Base-by-base conservation (phyloP, 2,797 vertebrate genomes). In the Geotrypetes seraphini region DNA sequence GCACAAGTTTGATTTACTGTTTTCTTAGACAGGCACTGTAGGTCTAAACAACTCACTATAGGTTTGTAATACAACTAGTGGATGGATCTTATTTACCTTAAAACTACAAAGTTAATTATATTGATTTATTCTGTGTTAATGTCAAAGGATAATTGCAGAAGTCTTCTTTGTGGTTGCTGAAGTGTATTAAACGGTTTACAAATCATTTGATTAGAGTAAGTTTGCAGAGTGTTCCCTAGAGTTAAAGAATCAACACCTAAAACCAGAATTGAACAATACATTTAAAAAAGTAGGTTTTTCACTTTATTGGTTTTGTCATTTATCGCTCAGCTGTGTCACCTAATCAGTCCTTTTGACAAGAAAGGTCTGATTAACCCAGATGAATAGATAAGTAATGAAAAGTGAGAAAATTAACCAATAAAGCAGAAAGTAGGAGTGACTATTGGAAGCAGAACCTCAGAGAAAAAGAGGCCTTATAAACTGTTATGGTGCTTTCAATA, bases 221-320 rank as follows among this genome's bases (percentile, higher is more conserved):
- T 14, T 52, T 55, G 27, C 28, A 37, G 19, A 44, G 43, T 2
- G 24, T 33, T 68, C 46, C 42, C 49, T 32, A 34, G 25, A 55
- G 51, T 35, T 28, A 37, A 35, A 37, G 33, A 24, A 28, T 24
- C 37, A 36, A 30, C 32, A 51, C 33, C 33, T 30, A 5, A 54
- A 53, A 14, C 22, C 45, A 36, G 14, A 50, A 11, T 28, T 31
- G 52, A 57, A 46, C 25, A 47, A 39, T 13, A 33, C 5, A 14
- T n/a, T 55, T 40, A 34, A 44, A 44, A 7, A 55, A 52, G 24
- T 2, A 7, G n/a, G 34, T 17, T 25, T 44, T 59, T 52, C 36
- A 26, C 33, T 49, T 60, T 53, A 65, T 63, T 57, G 50, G 39
- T 48, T 36, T 34, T 52, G 47, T 41, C 51, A 60, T 39, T 53